Evolutionary conservation across 2,797 vertebrate species (phyloP), one percentile per base, ranked within the genome.

Genomic region (Semaprochilodus insignis): DNA sequence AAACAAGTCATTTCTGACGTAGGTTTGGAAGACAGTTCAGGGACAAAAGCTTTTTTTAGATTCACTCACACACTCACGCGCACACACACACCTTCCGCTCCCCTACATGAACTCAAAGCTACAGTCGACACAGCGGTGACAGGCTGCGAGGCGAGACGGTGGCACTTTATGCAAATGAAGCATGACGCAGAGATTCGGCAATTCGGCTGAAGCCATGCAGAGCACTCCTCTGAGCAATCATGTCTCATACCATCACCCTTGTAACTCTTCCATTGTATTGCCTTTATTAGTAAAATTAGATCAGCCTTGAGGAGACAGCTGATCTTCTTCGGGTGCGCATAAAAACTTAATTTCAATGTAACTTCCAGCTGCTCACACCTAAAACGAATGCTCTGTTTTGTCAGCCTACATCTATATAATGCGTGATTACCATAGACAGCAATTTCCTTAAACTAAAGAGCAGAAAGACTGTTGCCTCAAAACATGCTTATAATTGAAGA

Each of bases 101-200:
- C 16, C 15, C 48, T 31, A 52, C 71, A 54, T 27, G 25, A n/a
- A 36, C 27, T 67, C 17, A 67, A 40, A 55, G 71, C 48, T 55
- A 21, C 25, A 55, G 52, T 27, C 14, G n/a, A 4, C 13, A 8
- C 14, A 6, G 8, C 51, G 17, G 23, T 73, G 70, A 55, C 51
- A 55, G 17, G 71, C 51, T 55, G n/a, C 13, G 52, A 80, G 66
- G 31, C 66, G n/a, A 70, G 10, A 70, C 40, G 19, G 40, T 71
- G 69, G 40, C n/a, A 36, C 51, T 74, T 59, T 74, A 59, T 59
- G 73, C 55, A 60, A 73, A 59, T 74, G 54, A 57, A 34, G 51
- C 27, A 16, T 40, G 55, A 57, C 17, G 73, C 73, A 59, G 54
- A 74, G 73, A 74, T 36, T 60, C 73, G 59, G 31, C 73, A 59